Evolutionary conservation across 2,888 invertebrate species (phyloP).

Genomic region (Pachydiplax longipennis): DNA sequence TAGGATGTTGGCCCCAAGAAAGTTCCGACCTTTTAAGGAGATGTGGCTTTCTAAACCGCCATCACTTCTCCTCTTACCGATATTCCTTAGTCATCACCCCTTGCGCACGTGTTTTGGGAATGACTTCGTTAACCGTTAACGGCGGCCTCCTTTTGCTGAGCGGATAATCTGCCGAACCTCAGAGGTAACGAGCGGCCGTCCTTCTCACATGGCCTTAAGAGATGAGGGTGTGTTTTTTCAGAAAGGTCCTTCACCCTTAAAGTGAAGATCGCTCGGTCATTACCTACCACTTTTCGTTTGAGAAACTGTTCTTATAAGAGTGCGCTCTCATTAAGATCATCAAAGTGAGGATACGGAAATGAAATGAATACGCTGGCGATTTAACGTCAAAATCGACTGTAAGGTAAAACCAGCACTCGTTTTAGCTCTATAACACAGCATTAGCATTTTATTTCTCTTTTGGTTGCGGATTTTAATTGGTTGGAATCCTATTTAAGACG

Average conservation of each 20-base stretch:
- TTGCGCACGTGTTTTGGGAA: conserved; percentile 5
- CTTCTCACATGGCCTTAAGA: not conserved
- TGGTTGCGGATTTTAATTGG: too few species aligned
- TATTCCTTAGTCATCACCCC: conserved; percentile 41
- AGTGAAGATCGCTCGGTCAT: not conserved
- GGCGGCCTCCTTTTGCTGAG: conserved; percentile 3
- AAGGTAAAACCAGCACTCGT: too few species aligned
- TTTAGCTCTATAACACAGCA: too few species aligned
- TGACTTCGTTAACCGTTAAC: conserved; percentile 37
- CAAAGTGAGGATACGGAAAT: too few species aligned
- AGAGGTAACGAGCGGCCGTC: not conserved
- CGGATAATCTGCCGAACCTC: not conserved
- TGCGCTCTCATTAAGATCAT: too few species aligned
- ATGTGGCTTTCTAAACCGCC: not conserved
- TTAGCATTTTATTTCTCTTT: too few species aligned
- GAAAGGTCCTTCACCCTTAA: not conserved
- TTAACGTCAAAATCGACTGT: too few species aligned
- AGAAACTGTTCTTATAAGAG: not conserved
- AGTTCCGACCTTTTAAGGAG: too few species aligned
- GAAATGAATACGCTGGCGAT: too few species aligned
- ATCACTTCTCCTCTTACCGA: not conserved
- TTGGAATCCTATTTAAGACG: too few species aligned
- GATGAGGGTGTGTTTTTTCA: not conserved
- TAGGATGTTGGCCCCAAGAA: too few species aligned
- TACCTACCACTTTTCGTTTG: not conserved